Percentiles rank a stretch among this genome's conserved stretches.
Conservation (phyloP, 2,797 vertebrate genomes). For the Borostomias antarcticus region DNA sequence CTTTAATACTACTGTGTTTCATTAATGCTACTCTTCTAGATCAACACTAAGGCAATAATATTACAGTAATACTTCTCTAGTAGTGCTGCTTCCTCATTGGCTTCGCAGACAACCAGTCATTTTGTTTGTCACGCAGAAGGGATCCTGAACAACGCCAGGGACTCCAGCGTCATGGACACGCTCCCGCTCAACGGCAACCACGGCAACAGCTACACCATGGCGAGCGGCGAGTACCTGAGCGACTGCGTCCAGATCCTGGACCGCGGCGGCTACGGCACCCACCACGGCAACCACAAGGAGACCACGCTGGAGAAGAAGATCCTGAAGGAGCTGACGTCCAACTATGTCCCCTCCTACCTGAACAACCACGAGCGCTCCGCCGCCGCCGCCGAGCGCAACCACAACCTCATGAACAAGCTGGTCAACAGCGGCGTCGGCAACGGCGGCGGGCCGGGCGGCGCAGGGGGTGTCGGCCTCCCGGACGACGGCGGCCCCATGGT, state of each 20-base stretch:
- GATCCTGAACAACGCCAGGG: constrained; percentile 99
- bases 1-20: no score
- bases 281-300: constrained; percentile 90
- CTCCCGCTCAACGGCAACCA: constrained; percentile 99
- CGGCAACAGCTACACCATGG: constrained; percentile 96
- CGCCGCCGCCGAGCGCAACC: constrained; percentile 86
- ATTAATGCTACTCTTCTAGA: constrained; percentile 89
- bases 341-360: constrained; percentile 96
- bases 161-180: constrained; percentile 99
- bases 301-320: constrained; percentile 98
- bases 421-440: constrained; percentile 81
- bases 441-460: constrained; percentile 64
- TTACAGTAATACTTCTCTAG: no score
- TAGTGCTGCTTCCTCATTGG: constrained; percentile 29
- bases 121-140: constrained; percentile 82
- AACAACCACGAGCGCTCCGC: constrained; percentile 91
- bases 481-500: constrained; percentile 77
- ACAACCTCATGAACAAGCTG: constrained; percentile 95
- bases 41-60: no score
- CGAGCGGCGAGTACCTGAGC: constrained; percentile 94
- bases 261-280: constrained; percentile 81
- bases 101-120: no score
- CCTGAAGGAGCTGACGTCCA: constrained; percentile 97
- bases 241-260: constrained; percentile 97
- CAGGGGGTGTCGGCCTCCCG: neutral